phyloP scores from a whole-genome alignment of 2,888 invertebrate genomes.

The Linnaemya tessellans region DNA sequence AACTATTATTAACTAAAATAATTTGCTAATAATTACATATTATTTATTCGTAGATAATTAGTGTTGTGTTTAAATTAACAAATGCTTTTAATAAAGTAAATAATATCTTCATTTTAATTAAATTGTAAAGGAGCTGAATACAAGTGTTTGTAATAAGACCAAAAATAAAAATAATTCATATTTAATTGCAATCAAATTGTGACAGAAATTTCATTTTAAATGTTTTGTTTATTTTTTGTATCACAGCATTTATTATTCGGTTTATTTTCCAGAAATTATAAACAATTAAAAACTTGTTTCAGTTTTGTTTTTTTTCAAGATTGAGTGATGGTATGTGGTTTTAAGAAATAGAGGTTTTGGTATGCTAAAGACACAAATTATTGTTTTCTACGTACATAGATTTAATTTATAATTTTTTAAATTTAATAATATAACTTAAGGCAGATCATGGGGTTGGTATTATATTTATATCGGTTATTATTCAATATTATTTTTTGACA shows the following conservation, averaged over 20 bases:
- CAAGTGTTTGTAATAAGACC: constrained; percentile 24
- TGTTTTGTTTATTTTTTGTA: constrained; percentile 64
- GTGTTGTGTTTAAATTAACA: constrained; percentile 61
- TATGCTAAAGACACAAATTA: constrained; percentile 36
- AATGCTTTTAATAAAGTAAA: constrained; percentile 57
- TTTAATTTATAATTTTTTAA: constrained; percentile 22
- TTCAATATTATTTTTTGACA: constrained; percentile 6
- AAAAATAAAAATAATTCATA: constrained; percentile 24
- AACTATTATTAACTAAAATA: constrained; percentile 50
- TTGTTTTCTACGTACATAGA: background rate
- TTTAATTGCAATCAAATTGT: constrained; percentile 9
- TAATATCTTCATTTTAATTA: constrained; percentile 10
- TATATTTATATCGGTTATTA: constrained; percentile 14
- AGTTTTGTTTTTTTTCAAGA: background rate
- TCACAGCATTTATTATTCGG: constrained; percentile 69
- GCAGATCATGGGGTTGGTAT: constrained; percentile 38
- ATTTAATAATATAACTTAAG: constrained; percentile 52
- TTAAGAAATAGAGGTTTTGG: background rate
- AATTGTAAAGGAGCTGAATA: constrained; percentile 30
- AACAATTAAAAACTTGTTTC: constrained; percentile 1
- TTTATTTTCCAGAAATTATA: constrained; percentile 56
- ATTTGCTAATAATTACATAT: constrained; percentile 67
- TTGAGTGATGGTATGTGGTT: constrained; percentile 7
- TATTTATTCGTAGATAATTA: constrained; percentile 29
- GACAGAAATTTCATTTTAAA: constrained; percentile 30